Base-by-base conservation (phyloP, 2,888 invertebrate species). In the Coelopa pilipes region DNA sequence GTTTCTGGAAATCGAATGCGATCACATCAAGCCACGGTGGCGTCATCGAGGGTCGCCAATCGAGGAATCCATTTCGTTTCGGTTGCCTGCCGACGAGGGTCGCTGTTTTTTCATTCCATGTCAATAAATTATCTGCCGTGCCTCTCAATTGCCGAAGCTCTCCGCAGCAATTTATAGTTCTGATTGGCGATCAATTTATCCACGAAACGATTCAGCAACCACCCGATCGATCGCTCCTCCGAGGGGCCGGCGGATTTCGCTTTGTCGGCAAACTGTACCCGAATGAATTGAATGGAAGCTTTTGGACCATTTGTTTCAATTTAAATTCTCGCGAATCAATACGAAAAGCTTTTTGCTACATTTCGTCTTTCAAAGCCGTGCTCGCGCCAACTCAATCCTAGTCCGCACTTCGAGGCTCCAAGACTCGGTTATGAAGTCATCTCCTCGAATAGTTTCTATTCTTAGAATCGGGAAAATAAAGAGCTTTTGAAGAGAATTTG, bases 101-200 rank as follows among this genome's bases (percentile, higher is more conserved):
- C 24, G n/a, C 0, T 55, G 12, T 57, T 59, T 59, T 59, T 59
- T 3, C 34, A 59, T 19, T 59, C 12, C 34, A 59, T 19, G 2
- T 59, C 57, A 59, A 59, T 59, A 59, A 59, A 59, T 59, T 59
- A 59, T 59, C 24, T 17, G 19, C 17, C 21, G 21, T 21, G 24
- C 24, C 24, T 59, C 10, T 1, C 19, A 24, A 11, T 24, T 19
- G 57, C 57, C 19, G 57, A 59, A 59, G 24, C 21, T 19, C 13
- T 17, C 17, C 45, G 45, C 24, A 13, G 49, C 11, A 59, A 57
- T 24, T 70, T 70, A 59, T 60, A 47, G 60, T 60, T 70, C 60
- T 70, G 59, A 70, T 70, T 70, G 69, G 70, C 49, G 49, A 70
- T 60, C 70, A 70, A 70, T 70, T 70, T 46, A 67, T 19, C 9